A percentile compares a stretch with the other conserved stretches of the same genome.
phyloP scores from a whole-genome alignment of 1,140 invertebrate genomes.

The Calliphora vicina region DNA sequence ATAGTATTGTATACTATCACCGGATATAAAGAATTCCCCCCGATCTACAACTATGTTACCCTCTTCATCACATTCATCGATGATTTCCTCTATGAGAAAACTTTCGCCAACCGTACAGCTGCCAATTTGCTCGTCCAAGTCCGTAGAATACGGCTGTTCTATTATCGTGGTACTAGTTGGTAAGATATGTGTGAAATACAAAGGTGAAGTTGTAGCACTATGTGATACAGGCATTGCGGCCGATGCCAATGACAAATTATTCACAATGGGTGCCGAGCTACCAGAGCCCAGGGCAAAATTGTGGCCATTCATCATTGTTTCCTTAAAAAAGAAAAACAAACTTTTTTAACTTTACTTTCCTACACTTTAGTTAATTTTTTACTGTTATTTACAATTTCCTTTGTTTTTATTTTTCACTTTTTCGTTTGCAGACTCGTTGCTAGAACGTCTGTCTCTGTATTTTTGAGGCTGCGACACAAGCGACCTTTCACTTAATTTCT shows the following conservation, averaged over 20 bases:
- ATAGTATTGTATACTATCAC: slow-evolving; percentile 55
- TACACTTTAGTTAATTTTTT: neutral
- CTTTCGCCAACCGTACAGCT: slow-evolving; percentile 46
- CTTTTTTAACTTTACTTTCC: neutral
- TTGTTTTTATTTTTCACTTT: slow-evolving; percentile 40
- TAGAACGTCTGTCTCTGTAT: slow-evolving; percentile 36
- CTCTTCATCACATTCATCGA: slow-evolving; percentile 44
- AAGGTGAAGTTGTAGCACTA: slow-evolving; percentile 43
- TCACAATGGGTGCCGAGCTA: slow-evolving; percentile 29
- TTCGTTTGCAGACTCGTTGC: slow-evolving; percentile 50
- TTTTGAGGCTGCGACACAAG: slow-evolving; percentile 41
- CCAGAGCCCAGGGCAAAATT: slow-evolving; percentile 23
- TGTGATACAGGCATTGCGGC: slow-evolving; percentile 48
- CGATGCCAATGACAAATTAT: slow-evolving; percentile 51
- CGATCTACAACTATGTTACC: slow-evolving; percentile 54
- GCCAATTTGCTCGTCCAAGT: slow-evolving; percentile 48
- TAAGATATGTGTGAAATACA: slow-evolving; percentile 50
- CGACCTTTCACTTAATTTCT: slow-evolving; percentile 44
- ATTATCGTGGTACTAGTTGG: slow-evolving; percentile 42
- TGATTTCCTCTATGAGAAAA: slow-evolving; percentile 56
- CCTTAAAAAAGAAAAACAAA: neutral
- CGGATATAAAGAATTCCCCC: slow-evolving; percentile 54
- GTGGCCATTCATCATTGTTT: slow-evolving; percentile 14
- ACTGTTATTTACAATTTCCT: slow-evolving; percentile 11
- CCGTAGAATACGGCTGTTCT: slow-evolving; percentile 51